These are phyloP conservation scores for Oscheius myriophilus DNA, from an alignment of 2,888 invertebrate genomes.

Conservation along the genomic window DNA sequence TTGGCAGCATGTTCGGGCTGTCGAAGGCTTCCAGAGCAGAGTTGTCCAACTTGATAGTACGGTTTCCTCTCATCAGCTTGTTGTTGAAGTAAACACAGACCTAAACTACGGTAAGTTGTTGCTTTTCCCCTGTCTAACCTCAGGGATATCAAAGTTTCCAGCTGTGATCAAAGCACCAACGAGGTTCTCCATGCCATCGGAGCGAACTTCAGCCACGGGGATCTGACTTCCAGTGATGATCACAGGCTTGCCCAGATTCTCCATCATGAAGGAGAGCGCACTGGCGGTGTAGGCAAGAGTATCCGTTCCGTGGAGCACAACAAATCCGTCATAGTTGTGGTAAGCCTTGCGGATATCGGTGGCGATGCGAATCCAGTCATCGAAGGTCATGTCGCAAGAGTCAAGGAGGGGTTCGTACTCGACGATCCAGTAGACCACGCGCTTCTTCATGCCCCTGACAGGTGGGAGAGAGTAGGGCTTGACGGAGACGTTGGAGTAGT, in stretches of 20 bases:
- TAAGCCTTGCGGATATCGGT: conserved; percentile 78
- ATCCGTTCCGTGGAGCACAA: conserved; percentile 94
- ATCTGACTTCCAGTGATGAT: conserved; percentile 85
- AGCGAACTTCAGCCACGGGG: conserved; percentile 90
- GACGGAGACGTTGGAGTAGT: conserved; percentile 55
- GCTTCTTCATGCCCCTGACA: conserved; percentile 70
- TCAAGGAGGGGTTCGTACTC: conserved; percentile 90
- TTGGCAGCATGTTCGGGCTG: conserved; percentile 85
- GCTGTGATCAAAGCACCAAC: conserved; percentile 88
- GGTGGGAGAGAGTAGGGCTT: conserved; percentile 74
- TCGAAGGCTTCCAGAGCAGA: conserved; percentile 82
- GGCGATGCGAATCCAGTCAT: conserved; percentile 89
- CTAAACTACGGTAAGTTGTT: conserved; percentile 47
- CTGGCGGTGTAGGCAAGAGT: conserved; percentile 95
- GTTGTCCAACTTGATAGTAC: conserved; percentile 81
- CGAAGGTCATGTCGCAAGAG: conserved; percentile 90
- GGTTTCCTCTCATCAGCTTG: conserved; percentile 87
- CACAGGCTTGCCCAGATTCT: conserved; percentile 90
- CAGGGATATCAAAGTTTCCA: conserved; percentile 87
- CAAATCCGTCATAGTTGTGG: conserved; percentile 86
- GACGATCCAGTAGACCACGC: conserved; percentile 70
- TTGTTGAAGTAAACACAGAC: conserved; percentile 85
- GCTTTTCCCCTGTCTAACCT: conserved; percentile 78
- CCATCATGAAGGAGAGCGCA: conserved; percentile 94
- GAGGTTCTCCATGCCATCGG: conserved; percentile 92